Conservation (phyloP, 2,888 invertebrate genomes). For the Timema podura region DNA sequence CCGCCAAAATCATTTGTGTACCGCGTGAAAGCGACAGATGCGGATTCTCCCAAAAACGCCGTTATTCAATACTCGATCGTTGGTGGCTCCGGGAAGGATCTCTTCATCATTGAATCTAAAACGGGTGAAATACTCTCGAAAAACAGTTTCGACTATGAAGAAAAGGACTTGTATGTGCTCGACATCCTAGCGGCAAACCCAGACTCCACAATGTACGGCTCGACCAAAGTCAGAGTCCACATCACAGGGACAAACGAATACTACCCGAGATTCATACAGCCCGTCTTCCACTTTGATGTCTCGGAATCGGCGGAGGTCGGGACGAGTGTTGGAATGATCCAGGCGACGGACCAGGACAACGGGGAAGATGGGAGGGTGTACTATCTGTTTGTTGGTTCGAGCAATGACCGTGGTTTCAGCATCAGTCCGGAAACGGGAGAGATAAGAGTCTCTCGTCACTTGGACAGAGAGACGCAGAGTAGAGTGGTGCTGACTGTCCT, state of each 20-base stretch:
- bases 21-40: conserved; percentile 72
- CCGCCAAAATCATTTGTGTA: conserved; percentile 70
- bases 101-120: conserved; percentile 72
- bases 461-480: conserved; percentile 85
- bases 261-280: conserved; percentile 82
- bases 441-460: conserved; percentile 74
- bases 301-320: conserved; percentile 88
- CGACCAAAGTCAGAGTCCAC: conserved; percentile 66
- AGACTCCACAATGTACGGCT: conserved; percentile 73
- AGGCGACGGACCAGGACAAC: conserved; percentile 84
- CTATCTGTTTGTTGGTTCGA: conserved; percentile 89
- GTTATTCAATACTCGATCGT: conserved; percentile 78
- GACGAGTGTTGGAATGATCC: conserved; percentile 77
- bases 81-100: conserved; percentile 67
- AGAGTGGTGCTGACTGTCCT: conserved; percentile 85
- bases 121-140: conserved; percentile 73
- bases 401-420: conserved; percentile 85
- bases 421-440: conserved; percentile 81
- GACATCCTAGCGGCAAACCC: conserved; percentile 83
- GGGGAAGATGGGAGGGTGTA: conserved; percentile 85
- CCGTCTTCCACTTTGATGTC: conserved; percentile 87
- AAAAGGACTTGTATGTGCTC: conserved; percentile 66
- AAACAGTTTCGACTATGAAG: conserved; percentile 83
- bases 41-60: conserved; percentile 84
- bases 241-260: conserved; percentile 86